These are phyloP conservation scores for Drosophila rufa DNA, from an alignment of 1,140 invertebrate species.

Conservation along the genomic window DNA sequence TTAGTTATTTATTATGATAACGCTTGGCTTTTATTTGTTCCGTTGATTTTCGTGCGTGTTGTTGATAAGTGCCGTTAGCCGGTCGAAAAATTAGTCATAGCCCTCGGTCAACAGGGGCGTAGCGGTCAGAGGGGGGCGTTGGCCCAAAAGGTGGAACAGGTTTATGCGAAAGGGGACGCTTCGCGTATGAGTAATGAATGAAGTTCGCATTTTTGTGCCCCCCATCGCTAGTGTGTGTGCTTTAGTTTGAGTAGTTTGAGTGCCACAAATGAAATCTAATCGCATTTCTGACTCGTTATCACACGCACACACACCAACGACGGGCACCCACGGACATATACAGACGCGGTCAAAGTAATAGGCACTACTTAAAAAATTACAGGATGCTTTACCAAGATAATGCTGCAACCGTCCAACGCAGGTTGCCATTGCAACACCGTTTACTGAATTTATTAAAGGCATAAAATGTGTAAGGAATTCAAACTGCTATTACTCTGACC, in stretches of 20 bases:
- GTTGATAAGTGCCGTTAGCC: constrained; percentile 47
- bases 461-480: not conserved
- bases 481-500: constrained; percentile 1
- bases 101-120: constrained; percentile 10
- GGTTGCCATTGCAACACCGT: too few species aligned
- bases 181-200: constrained; percentile 57
- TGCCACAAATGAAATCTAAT: constrained; percentile 76
- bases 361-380: not conserved
- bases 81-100: constrained; percentile 49
- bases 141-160: constrained; percentile 42
- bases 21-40: constrained; percentile 13
- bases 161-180: constrained; percentile 33
- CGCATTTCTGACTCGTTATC: constrained; percentile 67
- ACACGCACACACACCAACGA: constrained; percentile 40
- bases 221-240: constrained; percentile 14
- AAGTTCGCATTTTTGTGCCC: constrained; percentile 52
- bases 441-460: not conserved
- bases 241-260: constrained; percentile 32
- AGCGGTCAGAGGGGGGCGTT: constrained; percentile 19
- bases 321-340: constrained; percentile 18
- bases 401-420: too few species aligned
- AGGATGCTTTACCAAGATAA: not conserved
- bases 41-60: constrained; percentile 15
- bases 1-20: constrained; percentile 35
- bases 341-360: constrained; percentile 3